phyloP scores from a whole-genome alignment of 2,113 vertebrate genomes.

The chimpanzee (Pan troglodytes) region NHGRI_mPanTro3-v2.1_pri NC_072404.2:153540001-153540500 shows the following conservation, averaged over 20 bases:
- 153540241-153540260: background rate
- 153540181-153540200: background rate
- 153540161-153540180: background rate
- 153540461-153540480: background rate
- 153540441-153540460: background rate
- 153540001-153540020: too few species aligned
- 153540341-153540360: background rate
- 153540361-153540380: background rate
- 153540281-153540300: background rate
- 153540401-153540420: constrained; percentile 25
- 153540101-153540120: background rate
- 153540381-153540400: background rate
- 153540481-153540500: constrained; percentile 47
- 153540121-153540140: background rate
- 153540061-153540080: too few species aligned
- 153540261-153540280: background rate
- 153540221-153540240: background rate
- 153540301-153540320: background rate
- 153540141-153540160: background rate
- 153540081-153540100: too few species aligned
- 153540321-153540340: background rate
- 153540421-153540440: constrained; percentile 32
- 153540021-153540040: too few species aligned
- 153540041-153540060: too few species aligned
- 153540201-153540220: background rate